Conservation (phyloP, 2,888 invertebrate species). For the Shargacucullia verbasci region DNA sequence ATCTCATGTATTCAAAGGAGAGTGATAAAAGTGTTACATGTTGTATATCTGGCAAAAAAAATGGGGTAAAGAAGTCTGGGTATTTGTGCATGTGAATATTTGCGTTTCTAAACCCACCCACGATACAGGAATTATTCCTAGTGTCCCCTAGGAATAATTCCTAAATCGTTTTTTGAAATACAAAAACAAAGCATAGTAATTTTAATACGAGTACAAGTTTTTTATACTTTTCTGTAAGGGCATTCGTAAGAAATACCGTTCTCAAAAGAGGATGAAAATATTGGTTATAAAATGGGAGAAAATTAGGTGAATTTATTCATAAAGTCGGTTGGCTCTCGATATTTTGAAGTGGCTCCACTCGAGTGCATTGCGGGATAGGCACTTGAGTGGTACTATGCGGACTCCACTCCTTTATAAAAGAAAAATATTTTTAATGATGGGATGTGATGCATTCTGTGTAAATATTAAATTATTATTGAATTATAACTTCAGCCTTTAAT, state of each 20-base stretch:
- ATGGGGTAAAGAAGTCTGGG: too few species aligned
- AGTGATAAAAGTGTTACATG: too few species aligned
- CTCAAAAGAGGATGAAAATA: constrained; percentile 23
- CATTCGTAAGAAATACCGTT: constrained; percentile 6
- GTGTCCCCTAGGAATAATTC: too few species aligned
- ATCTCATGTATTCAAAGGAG: too few species aligned
- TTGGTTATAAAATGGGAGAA: constrained; percentile 30
- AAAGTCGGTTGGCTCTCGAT: constrained; percentile 39
- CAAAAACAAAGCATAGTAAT: too few species aligned
- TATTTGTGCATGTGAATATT: too few species aligned
- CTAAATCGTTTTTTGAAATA: too few species aligned
- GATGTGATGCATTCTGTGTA: not conserved
- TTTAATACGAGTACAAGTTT: not conserved
- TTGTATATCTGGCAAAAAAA: too few species aligned
- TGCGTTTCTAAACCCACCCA: too few species aligned
- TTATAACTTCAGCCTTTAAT: too few species aligned
- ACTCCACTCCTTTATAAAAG: constrained; percentile 18
- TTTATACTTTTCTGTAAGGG: constrained; percentile 1
- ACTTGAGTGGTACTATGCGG: constrained; percentile 32
- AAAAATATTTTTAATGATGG: constrained; percentile 15
- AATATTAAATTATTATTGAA: not conserved
- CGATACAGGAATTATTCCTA: too few species aligned
- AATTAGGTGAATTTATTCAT: constrained; percentile 51
- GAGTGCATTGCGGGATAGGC: constrained; percentile 43
- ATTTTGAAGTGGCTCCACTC: constrained; percentile 32